A percentile compares a stretch with the other conserved stretches of the same genome.
These are phyloP conservation scores for Suillia variegata DNA, from an alignment of 2,888 invertebrate genomes.

Conservation along the genomic window DNA sequence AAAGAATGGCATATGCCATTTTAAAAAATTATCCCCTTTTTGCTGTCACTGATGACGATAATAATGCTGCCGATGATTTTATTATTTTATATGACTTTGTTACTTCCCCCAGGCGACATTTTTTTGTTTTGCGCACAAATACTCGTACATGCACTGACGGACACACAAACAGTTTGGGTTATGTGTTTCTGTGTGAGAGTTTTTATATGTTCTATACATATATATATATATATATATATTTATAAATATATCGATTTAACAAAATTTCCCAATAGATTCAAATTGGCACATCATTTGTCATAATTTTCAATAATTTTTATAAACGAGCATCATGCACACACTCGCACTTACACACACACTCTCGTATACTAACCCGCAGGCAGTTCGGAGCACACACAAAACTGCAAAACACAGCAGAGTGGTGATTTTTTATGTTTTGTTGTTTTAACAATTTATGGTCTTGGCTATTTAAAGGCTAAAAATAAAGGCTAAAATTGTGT, in stretches of 20 bases:
- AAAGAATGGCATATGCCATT: not conserved
- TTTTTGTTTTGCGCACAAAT: too few species aligned
- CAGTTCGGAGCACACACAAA: too few species aligned
- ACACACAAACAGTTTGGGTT: too few species aligned
- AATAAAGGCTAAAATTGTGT: too few species aligned
- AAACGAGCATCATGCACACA: not conserved
- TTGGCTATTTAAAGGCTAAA: too few species aligned
- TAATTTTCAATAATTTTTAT: conserved; percentile 12
- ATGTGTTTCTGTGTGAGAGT: too few species aligned
- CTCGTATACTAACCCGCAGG: too few species aligned
- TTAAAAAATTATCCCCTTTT: not conserved
- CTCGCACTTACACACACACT: not conserved
- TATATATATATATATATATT: too few species aligned
- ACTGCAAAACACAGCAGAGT: too few species aligned
- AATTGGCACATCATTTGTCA: conserved; percentile 52
- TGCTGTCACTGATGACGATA: conserved; percentile 1
- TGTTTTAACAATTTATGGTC: too few species aligned
- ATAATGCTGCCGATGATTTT: conserved; percentile 4
- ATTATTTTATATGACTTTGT: conserved; percentile 4
- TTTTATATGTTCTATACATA: too few species aligned
- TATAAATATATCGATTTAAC: not conserved
- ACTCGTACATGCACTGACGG: not conserved
- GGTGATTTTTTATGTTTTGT: too few species aligned
- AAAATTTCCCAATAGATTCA: conserved; percentile 44
- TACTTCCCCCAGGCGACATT: not conserved